Evolutionary conservation across 2,888 invertebrate species (phyloP).

Genomic region (Eulithis prunata): DNA sequence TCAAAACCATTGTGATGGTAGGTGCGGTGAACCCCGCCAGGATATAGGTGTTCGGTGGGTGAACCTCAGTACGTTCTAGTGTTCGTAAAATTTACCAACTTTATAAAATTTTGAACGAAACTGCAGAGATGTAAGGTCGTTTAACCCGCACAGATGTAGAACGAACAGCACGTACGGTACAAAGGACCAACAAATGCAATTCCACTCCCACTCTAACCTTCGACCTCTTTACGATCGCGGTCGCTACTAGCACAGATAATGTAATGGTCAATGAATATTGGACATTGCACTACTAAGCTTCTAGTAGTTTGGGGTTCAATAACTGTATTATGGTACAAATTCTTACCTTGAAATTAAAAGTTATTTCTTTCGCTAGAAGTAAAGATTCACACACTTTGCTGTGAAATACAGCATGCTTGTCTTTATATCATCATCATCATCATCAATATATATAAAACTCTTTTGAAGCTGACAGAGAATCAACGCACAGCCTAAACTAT

Average conservation of each 20-base stretch:
- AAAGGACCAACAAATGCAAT: constrained; percentile 25
- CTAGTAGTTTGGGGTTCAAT: constrained; percentile 7
- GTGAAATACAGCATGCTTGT: too few relatives aligned
- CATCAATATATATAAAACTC: too few relatives aligned
- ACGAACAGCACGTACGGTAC: constrained; percentile 20
- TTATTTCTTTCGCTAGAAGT: too few relatives aligned
- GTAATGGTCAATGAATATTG: constrained; percentile 25
- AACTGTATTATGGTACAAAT: constrained; percentile 2
- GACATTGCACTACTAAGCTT: not conserved
- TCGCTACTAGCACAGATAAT: constrained; percentile 5
- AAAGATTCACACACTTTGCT: too few relatives aligned
- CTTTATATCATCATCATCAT: too few relatives aligned
- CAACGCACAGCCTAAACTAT: too few relatives aligned
- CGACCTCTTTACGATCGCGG: constrained; percentile 23
- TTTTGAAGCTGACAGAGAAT: too few relatives aligned
- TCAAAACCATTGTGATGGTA: too few relatives aligned
- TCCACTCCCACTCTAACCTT: constrained; percentile 22
- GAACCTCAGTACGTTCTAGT: too few relatives aligned
- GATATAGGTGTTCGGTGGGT: too few relatives aligned
- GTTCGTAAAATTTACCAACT: too few relatives aligned
- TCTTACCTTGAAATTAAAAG: not conserved
- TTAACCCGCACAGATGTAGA: constrained; percentile 12
- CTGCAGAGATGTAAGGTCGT: not conserved
- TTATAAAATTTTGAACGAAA: not conserved
- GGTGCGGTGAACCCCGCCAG: too few relatives aligned